Evolutionary conservation across 2,888 invertebrate species (phyloP).

Genomic region (Erynnis tages): DNA sequence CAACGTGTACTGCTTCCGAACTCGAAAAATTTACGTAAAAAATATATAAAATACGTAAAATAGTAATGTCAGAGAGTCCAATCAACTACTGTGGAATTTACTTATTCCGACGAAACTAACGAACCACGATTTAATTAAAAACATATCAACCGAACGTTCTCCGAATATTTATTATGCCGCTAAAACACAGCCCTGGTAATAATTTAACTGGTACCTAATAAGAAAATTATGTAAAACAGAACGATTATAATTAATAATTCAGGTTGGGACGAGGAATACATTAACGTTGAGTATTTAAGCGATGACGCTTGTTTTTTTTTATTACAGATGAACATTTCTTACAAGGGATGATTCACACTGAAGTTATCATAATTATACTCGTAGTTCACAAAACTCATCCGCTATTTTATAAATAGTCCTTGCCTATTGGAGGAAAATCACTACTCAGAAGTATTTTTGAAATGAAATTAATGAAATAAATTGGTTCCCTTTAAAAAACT

Average conservation of each 20-base stretch:
- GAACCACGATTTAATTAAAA: slow-evolving; percentile 71
- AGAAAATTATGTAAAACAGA: slow-evolving; percentile 75
- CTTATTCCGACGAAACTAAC: slow-evolving; percentile 49
- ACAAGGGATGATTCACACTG: slow-evolving; percentile 1
- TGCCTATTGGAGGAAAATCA: too few species aligned
- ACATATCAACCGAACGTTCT: slow-evolving; percentile 59
- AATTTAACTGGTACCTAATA: slow-evolving; percentile 73
- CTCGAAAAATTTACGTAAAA: slow-evolving; percentile 18
- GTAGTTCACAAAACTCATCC: too few species aligned
- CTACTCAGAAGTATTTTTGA: too few species aligned
- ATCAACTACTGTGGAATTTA: slow-evolving; percentile 47
- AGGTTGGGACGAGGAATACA: slow-evolving; percentile 56
- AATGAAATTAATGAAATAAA: too few species aligned
- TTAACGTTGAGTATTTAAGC: slow-evolving; percentile 41
- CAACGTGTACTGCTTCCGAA: slow-evolving; percentile 11
- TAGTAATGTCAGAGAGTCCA: slow-evolving; percentile 37
- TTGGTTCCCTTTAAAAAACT: too few species aligned
- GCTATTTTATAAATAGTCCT: too few species aligned
- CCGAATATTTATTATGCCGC: slow-evolving; percentile 69
- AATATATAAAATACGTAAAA: slow-evolving; percentile 24
- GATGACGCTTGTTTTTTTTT: slow-evolving; percentile 37
- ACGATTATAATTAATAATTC: slow-evolving; percentile 76
- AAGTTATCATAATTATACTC: neutral
- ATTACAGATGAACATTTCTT: slow-evolving; percentile 6
- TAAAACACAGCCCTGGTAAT: slow-evolving; percentile 66